These are phyloP conservation scores for Byasa hedistus DNA, from an alignment of 2,888 invertebrate species.

Conservation along the genomic window DNA sequence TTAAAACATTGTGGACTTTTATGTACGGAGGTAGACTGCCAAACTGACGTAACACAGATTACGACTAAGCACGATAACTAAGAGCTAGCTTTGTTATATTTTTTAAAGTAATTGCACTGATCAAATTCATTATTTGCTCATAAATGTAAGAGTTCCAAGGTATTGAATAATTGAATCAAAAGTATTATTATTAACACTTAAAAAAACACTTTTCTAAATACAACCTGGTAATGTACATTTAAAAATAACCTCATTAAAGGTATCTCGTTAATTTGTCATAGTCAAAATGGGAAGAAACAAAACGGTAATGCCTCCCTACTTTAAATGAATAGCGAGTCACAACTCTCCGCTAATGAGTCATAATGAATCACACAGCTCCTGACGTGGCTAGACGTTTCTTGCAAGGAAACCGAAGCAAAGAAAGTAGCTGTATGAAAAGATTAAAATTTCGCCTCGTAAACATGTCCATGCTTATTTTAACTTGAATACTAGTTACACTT, in stretches of 20 bases:
- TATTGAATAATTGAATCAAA: too few species aligned
- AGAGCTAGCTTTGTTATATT: too few species aligned
- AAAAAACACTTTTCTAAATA: background rate
- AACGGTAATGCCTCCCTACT: slow-evolving; percentile 23
- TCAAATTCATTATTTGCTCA: too few species aligned
- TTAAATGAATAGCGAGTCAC: slow-evolving; percentile 29
- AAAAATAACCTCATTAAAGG: slow-evolving; percentile 7
- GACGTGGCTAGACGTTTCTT: slow-evolving; percentile 30
- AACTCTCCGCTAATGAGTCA: slow-evolving; percentile 33
- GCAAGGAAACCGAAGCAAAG: slow-evolving; percentile 28
- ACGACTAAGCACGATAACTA: too few species aligned
- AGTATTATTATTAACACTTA: too few species aligned
- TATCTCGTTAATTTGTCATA: slow-evolving; percentile 24
- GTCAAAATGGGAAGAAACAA: slow-evolving; percentile 28
- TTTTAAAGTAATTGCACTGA: too few species aligned
- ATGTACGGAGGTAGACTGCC: too few species aligned
- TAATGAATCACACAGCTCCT: slow-evolving; percentile 37
- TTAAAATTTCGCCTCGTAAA: background rate
- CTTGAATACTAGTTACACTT: too few species aligned
- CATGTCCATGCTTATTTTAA: background rate
- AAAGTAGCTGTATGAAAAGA: background rate
- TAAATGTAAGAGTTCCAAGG: too few species aligned
- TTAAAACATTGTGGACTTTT: too few species aligned
- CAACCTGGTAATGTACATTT: background rate
- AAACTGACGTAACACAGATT: too few species aligned